Evolutionary conservation across 1,140 invertebrate species (phyloP), one percentile per base, ranked within the genome.

Genomic region (Macrocentrus cingulum): DNA sequence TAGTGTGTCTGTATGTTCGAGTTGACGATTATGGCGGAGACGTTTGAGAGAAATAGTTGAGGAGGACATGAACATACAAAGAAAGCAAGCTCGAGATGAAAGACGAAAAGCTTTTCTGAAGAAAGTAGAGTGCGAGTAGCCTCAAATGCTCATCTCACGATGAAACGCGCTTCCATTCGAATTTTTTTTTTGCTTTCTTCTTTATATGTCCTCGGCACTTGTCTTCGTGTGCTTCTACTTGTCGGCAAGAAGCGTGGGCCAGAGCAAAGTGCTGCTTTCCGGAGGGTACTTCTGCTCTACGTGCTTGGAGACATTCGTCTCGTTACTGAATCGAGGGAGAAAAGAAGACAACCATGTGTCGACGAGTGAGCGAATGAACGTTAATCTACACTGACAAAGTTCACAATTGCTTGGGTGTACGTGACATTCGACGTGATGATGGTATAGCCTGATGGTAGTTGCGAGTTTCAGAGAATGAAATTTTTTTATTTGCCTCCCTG

Each of bases 141-240:
- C 34, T 52, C 11, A 41, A 52, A 41, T 52, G 37, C 36, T 29
- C 50, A 52, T 41, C 19, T 52, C 18, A 41, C 19, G 22, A 52
- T 23, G 18, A 52, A 52, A 52, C 37, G 50, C 50, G 34, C 37
- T 52, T 41, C n/a, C 34, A 42, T 52, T 13, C 22, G 50, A 20
- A 37, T 52, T 49, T 34, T 11, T 32, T 32, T 32, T 49, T 32
- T 34, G 5, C 15, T 49, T 49, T 15, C 9, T 34, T 34, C n/a
- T 13, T 25, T 49, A 13, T 44, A 15, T 44, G 6, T 32, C 46
- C 22, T 41, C 22, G 39, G 9, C 20, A 20, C 36, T 16, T 41
- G 19, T 52, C 49, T 16, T 51, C 36, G 8, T 36, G 13, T 51
- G 19, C 37, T 41, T 23, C 34, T 34, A 2, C 13, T 5, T 36